A percentile compares a stretch with the other conserved stretches of the same genome.
phyloP scores from a whole-genome alignment of 2,797 vertebrate species.

The Poeciliopsis paucimaculata region DNA sequence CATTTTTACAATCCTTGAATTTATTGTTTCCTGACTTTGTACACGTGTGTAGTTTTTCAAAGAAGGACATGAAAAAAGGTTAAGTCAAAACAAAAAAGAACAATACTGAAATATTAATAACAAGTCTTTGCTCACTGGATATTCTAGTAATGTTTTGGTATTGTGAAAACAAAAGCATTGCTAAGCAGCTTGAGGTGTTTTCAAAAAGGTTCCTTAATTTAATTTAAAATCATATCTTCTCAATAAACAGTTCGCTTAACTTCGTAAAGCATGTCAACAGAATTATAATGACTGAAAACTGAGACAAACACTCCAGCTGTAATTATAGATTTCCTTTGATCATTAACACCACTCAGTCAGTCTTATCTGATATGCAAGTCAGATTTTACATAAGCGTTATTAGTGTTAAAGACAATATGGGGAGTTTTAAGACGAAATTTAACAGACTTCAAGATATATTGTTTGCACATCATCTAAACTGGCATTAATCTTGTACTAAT shows the following conservation, averaged over 20 bases:
- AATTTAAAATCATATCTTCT: slow-evolving; percentile 19
- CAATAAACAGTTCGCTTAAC: slow-evolving; percentile 4
- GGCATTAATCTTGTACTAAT: not conserved
- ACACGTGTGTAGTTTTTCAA: not conserved
- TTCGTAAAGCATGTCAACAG: slow-evolving; percentile 7
- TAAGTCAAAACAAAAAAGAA: too few relatives aligned
- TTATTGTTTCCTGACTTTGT: not conserved
- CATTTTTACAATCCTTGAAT: not conserved
- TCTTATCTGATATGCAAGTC: slow-evolving; percentile 25
- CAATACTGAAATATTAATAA: too few relatives aligned
- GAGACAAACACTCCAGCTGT: slow-evolving; percentile 31
- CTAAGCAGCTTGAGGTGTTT: not conserved
- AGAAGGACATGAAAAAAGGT: not conserved
- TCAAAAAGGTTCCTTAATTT: not conserved
- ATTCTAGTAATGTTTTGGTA: not conserved
- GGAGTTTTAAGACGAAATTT: not conserved
- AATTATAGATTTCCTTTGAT: slow-evolving; percentile 20
- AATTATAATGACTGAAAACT: slow-evolving; percentile 44
- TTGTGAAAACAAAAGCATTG: not conserved
- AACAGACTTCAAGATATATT: not conserved
- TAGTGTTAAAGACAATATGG: slow-evolving; percentile 6
- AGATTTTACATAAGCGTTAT: slow-evolving; percentile 10
- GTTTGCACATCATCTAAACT: not conserved
- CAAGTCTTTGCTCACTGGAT: not conserved
- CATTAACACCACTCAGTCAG: slow-evolving; percentile 15